Percentiles rank a stretch among this genome's conserved stretches.
phyloP scores from a whole-genome alignment of 2,888 invertebrate species.

The Vesta saturnalis region DNA sequence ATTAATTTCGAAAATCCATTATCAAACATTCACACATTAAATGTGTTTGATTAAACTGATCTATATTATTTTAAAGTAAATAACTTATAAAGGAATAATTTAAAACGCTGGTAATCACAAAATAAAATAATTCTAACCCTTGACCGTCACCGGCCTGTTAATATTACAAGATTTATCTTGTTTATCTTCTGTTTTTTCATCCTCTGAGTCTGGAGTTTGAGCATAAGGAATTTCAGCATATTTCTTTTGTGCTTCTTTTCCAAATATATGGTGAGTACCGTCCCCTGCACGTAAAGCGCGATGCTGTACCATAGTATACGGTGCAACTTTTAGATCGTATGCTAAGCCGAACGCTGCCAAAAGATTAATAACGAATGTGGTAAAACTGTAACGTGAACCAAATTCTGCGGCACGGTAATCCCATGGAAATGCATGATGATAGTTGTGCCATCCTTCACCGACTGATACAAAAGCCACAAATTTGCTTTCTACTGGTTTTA shows the following conservation, averaged over 20 bases:
- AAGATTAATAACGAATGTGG: slow-evolving; percentile 71
- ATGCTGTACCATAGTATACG: slow-evolving; percentile 63
- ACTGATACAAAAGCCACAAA: slow-evolving; percentile 69
- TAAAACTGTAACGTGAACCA: slow-evolving; percentile 67
- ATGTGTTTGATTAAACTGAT: too few species aligned
- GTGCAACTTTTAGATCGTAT: slow-evolving; percentile 69
- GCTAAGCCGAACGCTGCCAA: slow-evolving; percentile 70
- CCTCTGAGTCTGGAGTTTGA: neutral
- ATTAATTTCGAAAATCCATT: too few species aligned
- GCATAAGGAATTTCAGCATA: slow-evolving; percentile 5
- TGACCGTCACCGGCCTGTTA: neutral
- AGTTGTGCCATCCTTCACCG: slow-evolving; percentile 81
- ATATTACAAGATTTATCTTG: neutral
- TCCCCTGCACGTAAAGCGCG: slow-evolving; percentile 73
- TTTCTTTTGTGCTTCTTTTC: slow-evolving; percentile 19
- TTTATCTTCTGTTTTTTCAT: neutral
- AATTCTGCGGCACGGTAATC: slow-evolving; percentile 70
- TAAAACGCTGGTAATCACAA: neutral
- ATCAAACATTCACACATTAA: too few species aligned
- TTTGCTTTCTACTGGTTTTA: slow-evolving; percentile 72
- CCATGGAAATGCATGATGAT: slow-evolving; percentile 80
- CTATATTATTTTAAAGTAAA: neutral
- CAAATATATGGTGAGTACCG: slow-evolving; percentile 64
- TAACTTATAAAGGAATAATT: neutral
- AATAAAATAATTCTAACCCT: neutral